These are phyloP conservation scores for Orcinus orca DNA, from an alignment of 2,113 vertebrate species.

Conservation along the genomic window DNA sequence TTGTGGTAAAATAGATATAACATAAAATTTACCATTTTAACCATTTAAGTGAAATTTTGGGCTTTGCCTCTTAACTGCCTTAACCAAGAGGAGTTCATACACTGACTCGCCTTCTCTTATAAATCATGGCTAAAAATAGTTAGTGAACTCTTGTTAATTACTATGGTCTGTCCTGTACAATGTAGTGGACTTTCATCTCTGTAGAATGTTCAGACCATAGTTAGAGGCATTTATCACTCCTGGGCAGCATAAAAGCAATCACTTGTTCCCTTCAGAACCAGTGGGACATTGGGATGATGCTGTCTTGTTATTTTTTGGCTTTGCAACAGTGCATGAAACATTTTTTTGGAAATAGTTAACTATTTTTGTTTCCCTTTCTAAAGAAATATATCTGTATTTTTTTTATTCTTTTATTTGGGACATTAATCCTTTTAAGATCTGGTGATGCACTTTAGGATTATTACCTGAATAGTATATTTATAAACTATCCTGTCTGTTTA, in stretches of 20 bases:
- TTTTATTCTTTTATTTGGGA: conserved; percentile 13
- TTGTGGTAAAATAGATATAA: no score
- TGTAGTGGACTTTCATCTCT: neutral
- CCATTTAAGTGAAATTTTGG: neutral
- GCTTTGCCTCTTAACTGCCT: neutral
- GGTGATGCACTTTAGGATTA: neutral
- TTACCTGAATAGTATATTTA: neutral
- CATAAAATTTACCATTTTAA: no score
- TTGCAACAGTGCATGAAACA: neutral
- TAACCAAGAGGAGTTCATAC: neutral
- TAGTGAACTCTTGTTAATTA: conserved; percentile 10
- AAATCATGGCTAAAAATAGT: conserved; percentile 10
- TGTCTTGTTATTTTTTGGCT: conserved; percentile 1
- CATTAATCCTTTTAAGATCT: conserved; percentile 6
- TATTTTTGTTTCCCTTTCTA: neutral
- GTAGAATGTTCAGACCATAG: neutral
- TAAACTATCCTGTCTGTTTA: neutral
- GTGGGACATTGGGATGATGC: neutral
- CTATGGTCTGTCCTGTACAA: neutral
- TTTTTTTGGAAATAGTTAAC: conserved; percentile 36
- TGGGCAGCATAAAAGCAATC: neutral
- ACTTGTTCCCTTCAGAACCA: neutral
- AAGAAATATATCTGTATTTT: neutral
- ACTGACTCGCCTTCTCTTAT: neutral
- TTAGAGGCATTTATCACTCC: neutral